A percentile compares a stretch with the other conserved stretches of the same genome.
phyloP scores from a whole-genome alignment of 2,113 vertebrate species.

The Hystrix brachyura region DNA sequence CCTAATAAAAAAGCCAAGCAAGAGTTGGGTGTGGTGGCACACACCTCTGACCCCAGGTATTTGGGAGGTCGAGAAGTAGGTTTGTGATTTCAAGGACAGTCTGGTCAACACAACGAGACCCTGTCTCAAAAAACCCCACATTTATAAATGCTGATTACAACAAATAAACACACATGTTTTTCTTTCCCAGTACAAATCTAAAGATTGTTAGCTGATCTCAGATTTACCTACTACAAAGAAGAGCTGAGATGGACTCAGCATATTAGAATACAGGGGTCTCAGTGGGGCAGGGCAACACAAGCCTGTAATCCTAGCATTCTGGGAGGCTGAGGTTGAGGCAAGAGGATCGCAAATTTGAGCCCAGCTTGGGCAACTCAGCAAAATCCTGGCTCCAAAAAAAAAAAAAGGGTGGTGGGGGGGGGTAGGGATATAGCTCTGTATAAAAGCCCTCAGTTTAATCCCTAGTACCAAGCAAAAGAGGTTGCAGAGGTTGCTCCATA shows the following conservation, averaged over 20 bases:
- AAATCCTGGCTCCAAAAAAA: neutral
- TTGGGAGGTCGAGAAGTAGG: neutral
- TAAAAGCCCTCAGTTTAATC: neutral
- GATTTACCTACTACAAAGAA: neutral
- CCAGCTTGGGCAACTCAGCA: neutral
- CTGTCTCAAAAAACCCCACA: neutral
- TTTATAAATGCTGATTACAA: neutral
- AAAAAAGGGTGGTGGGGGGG: neutral
- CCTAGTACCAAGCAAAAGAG: neutral
- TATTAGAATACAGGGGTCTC: rapidly evolving
- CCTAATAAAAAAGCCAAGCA: neutral
- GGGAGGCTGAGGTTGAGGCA: neutral
- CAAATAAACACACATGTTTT: neutral
- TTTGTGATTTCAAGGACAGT: neutral
- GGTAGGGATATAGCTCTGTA: neutral
- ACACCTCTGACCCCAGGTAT: neutral
- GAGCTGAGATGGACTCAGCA: neutral
- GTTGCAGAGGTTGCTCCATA: neutral
- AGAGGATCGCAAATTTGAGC: neutral
- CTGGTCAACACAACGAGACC: neutral
- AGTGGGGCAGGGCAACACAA: neutral
- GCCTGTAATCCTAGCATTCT: neutral
- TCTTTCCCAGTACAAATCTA: neutral
- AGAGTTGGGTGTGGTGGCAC: neutral
- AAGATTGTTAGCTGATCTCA: neutral